Base-by-base conservation (phyloP, 2,888 invertebrate species). In the Athalia cordata region DNA sequence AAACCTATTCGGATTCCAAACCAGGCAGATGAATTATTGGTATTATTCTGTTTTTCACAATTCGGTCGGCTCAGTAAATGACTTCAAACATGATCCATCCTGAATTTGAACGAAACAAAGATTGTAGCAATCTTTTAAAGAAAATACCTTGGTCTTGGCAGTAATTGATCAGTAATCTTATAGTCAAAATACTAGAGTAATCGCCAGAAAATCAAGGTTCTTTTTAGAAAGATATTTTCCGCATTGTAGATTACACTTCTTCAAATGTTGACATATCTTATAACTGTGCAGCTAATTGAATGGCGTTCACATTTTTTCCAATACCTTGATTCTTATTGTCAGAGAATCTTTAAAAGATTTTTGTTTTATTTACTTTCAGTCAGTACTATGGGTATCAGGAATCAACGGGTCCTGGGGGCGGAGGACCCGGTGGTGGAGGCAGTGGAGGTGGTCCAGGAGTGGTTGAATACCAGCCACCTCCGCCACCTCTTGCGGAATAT, bases 381-480 rank as follows among this genome's bases (percentile, higher is more conserved):
- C 89, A 89, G 79, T 89, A 89, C 80, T 89, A 89, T 83, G 87
- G 87, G 45, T 89, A 89, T 78, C 89, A 88, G 66, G 89, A 89
- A 81, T 81, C 88, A 50, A 61, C 83, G 90, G 90, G 88, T 90
- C 82, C 90, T 90, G 68, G 86, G 86, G 84, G 91, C 87, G 85
- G 89, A 81, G 86, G 87, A 81, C 88, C 86, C 86, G 91, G 86
- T 85, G 89, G 86, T 87, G 87, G 88, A 80, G 87, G 91, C 87
- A 84, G 91, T 86, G 85, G 88, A 85, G 80, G 91, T 79, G 89
- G 86, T 68, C 89, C 90, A 78, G 92, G 92, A 77, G 86, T 89
- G 61, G 88, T 89, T 67, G 88, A 90, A 79, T 92, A 91, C 81
- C 91, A 91, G 77, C 89, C 91, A 67, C 91, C 90, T 64, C 90